Evolutionary conservation across 2,797 vertebrate species (phyloP).

Genomic region (Phrynocephalus guinanensis): DNA sequence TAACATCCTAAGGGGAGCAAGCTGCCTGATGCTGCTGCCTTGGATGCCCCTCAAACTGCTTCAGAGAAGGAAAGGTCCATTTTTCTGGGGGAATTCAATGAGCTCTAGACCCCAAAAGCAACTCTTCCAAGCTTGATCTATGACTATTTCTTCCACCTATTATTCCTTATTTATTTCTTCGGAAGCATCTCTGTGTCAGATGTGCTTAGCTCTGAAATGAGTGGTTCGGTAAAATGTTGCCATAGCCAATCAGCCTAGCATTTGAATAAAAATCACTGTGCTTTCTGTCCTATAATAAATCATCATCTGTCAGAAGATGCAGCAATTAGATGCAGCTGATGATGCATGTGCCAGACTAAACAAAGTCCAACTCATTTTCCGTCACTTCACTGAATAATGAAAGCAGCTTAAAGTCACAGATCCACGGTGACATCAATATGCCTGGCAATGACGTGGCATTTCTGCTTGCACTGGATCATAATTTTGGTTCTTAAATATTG

Average conservation of each 20-base stretch:
- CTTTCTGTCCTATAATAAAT: slow-evolving; percentile 44
- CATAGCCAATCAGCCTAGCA: slow-evolving; percentile 18
- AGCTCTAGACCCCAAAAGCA: too few species aligned
- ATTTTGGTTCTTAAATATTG: slow-evolving; percentile 43
- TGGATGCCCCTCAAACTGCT: background rate
- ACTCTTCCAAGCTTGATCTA: background rate
- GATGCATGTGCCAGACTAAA: background rate
- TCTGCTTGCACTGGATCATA: slow-evolving; percentile 37
- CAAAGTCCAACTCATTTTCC: slow-evolving; percentile 47
- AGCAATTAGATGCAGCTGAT: slow-evolving; percentile 37
- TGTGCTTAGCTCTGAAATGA: slow-evolving; percentile 48
- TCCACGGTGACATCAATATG: slow-evolving; percentile 15
- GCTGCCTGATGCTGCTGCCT: background rate
- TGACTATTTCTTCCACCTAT: background rate
- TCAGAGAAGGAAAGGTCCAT: background rate
- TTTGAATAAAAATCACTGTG: slow-evolving; percentile 20
- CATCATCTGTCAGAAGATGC: slow-evolving; percentile 8
- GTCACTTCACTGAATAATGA: slow-evolving; percentile 5
- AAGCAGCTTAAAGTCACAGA: slow-evolving; percentile 32
- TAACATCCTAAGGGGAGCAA: background rate
- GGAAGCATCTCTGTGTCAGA: slow-evolving; percentile 40
- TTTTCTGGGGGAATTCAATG: too few species aligned
- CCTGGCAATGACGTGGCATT: slow-evolving; percentile 26
- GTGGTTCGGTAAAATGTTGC: slow-evolving; percentile 26
- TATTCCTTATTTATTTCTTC: slow-evolving; percentile 57